Percentiles rank a stretch among this genome's conserved stretches.
Evolutionary conservation across 2,888 invertebrate species (phyloP).

Genomic region (Tipula lateralis): DNA sequence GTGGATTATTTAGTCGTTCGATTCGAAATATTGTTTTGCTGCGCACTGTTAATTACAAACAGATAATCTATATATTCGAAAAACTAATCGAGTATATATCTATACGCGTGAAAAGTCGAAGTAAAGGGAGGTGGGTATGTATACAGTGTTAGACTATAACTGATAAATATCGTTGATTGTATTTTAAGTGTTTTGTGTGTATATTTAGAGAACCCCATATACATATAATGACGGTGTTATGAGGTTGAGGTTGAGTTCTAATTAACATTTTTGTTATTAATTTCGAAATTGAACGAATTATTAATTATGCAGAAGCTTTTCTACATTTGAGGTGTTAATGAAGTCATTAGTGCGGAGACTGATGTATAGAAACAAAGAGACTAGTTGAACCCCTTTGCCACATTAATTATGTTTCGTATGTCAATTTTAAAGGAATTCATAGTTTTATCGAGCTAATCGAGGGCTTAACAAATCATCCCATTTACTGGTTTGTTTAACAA

Average conservation of each 20-base stretch:
- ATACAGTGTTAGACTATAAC: background rate
- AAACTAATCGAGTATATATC: background rate
- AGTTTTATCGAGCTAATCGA: too few species aligned
- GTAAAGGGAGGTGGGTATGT: background rate
- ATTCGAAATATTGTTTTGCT: conserved; percentile 1
- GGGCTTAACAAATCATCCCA: too few species aligned
- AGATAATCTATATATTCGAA: background rate
- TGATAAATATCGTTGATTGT: conserved; percentile 15
- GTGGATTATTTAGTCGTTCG: conserved; percentile 11
- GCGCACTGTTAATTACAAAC: background rate
- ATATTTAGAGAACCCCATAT: background rate
- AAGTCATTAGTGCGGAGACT: background rate
- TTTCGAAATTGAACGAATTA: background rate
- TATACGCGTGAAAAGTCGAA: background rate
- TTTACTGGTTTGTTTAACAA: too few species aligned
- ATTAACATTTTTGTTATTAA: conserved; percentile 1
- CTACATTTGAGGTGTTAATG: background rate
- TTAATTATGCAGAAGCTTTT: background rate
- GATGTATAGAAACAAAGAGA: too few species aligned
- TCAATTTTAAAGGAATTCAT: too few species aligned
- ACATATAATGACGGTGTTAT: background rate
- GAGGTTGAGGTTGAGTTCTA: background rate
- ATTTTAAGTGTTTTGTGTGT: conserved; percentile 3
- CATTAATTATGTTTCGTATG: too few species aligned
- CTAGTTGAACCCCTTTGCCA: too few species aligned